Evolutionary conservation across 2,113 vertebrate genomes (phyloP).

Genomic region (Bungarus multicinctus): DNA sequence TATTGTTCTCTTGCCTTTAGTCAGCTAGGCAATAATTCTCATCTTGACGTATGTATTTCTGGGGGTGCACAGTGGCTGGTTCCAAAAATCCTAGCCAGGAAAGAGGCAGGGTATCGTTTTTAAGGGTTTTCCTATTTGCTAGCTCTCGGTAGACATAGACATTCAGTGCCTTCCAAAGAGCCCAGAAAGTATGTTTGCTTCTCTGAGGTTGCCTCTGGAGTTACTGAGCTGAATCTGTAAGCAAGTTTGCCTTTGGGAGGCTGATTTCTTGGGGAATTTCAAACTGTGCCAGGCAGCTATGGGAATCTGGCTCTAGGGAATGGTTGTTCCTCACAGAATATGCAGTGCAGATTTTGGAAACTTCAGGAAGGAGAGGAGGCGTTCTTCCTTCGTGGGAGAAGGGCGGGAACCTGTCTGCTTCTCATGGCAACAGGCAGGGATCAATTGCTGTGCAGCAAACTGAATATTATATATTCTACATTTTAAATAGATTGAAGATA

Average conservation of each 20-base stretch:
- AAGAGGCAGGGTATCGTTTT: background rate
- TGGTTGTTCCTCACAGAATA: background rate
- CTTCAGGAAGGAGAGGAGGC: background rate
- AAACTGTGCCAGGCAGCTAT: background rate
- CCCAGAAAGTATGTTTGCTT: background rate
- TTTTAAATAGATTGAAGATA: background rate
- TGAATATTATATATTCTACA: background rate
- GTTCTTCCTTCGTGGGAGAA: background rate
- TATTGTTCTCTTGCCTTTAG: background rate
- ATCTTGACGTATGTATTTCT: background rate
- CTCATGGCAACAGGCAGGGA: background rate
- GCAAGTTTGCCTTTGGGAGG: background rate
- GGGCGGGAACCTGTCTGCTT: background rate
- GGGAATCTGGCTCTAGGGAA: background rate
- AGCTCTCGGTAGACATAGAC: background rate
- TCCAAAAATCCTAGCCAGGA: background rate
- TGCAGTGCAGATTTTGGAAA: background rate
- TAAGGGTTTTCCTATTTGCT: background rate
- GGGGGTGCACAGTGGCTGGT: background rate
- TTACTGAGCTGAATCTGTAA: background rate
- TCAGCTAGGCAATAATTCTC: background rate
- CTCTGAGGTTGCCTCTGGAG: background rate
- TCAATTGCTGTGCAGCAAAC: background rate
- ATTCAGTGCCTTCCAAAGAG: background rate
- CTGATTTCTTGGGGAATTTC: background rate